These are phyloP conservation scores for Drosophila meridionalis DNA, from an alignment of 2,888 invertebrate species.

Conservation along the genomic window DNA sequence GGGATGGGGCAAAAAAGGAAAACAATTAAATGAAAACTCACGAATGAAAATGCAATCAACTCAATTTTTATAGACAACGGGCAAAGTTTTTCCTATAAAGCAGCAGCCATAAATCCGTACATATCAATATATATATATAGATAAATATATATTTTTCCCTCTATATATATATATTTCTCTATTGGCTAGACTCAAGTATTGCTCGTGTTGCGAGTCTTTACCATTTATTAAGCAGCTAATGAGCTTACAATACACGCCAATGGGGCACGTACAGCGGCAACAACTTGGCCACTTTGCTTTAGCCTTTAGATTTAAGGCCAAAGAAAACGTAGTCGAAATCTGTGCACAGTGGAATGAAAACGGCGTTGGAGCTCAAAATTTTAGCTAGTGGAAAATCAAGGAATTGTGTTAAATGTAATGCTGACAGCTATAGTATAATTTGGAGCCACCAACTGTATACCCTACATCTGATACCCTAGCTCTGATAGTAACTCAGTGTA, in stretches of 20 bases:
- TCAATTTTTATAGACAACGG: slow-evolving; percentile 35
- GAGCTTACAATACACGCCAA: slow-evolving; percentile 41
- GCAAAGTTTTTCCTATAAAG: slow-evolving; percentile 6
- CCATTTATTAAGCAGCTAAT: slow-evolving; percentile 48
- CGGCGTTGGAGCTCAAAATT: not conserved
- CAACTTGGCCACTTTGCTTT: slow-evolving; percentile 9
- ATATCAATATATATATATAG: slow-evolving; percentile 4
- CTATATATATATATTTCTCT: not conserved
- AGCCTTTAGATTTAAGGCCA: not conserved
- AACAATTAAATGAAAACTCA: slow-evolving; percentile 44
- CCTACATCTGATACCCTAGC: too few relatives aligned
- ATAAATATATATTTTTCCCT: not conserved
- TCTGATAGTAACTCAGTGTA: too few relatives aligned
- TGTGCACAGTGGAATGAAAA: not conserved
- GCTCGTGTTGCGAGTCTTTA: slow-evolving; percentile 28
- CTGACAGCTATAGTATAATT: too few relatives aligned
- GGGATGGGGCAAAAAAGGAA: slow-evolving; percentile 3
- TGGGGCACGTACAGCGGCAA: slow-evolving; percentile 27
- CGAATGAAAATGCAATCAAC: slow-evolving; percentile 45
- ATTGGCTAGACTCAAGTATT: slow-evolving; percentile 9
- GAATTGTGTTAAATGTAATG: not conserved
- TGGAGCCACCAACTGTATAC: too few relatives aligned
- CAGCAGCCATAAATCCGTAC: slow-evolving; percentile 11
- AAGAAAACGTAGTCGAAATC: not conserved
- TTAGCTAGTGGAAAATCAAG: not conserved